Evolutionary conservation across 2,113 vertebrate species (phyloP), one percentile per base, ranked within the genome.

Genomic region (Falco punctatus): DNA sequence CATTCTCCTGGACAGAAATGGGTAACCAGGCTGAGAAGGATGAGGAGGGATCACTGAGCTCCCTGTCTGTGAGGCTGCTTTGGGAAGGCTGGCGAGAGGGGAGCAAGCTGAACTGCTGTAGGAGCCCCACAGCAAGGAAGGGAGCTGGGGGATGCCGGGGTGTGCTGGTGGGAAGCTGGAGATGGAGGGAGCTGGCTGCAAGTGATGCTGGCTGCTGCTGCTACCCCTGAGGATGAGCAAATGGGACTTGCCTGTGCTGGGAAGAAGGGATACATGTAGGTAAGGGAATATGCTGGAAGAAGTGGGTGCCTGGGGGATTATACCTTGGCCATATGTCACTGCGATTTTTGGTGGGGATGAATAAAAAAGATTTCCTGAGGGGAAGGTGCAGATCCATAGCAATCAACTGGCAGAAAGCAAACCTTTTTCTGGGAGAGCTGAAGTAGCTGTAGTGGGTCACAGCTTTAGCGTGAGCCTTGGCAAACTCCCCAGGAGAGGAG

Each of bases 61-160:
- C 16, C 5, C 48, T 26, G 8, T 11, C 26, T 55, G 57, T 7
- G 38, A 81, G n/a, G 33, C 58, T 83, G 5, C 52, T 79, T 69
- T 93, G 79, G 75, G 44, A 82, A 65, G 66, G 33, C 30, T 85
- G 55, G 8, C 22, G 30, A 77, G 79, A 62, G 13, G 8, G 2
- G 2, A 2, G 2, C 3, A 22, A 87, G 52, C 23, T 0, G 2
- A 69, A 18, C 16, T 15, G 17, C 0, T 0, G 0, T 8, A 33
- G 59, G 46, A 92, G 42, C 64, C 40, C 12, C 0, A 5, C n/a
- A 52, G 80, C 42, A 35, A 35, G 42, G 51, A 27, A 42, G 46
- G 57, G 61, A 92, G n/a, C 38, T 33, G 74, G 9, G 30, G 22
- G 16, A 42, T 92, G 40, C 65, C 0, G 1, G 26, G 9, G 2